Percentiles rank a stretch among this genome's conserved stretches.
Evolutionary conservation across 2,888 invertebrate species (phyloP).

Genomic region (Himalopsyche tibetana): DNA sequence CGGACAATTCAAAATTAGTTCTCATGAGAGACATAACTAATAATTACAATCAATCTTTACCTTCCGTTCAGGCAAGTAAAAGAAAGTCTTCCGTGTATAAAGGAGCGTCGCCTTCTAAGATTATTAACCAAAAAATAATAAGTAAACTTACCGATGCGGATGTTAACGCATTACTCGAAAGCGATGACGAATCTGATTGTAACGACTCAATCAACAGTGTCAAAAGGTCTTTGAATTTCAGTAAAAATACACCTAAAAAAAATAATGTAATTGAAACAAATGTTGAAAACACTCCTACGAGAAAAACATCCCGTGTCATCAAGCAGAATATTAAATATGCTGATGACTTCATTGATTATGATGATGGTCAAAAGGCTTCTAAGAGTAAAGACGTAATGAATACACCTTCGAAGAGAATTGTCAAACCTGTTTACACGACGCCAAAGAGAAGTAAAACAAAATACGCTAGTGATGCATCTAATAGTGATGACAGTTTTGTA

Average conservation of each 20-base stretch:
- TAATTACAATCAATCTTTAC: slow-evolving; percentile 70
- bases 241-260: slow-evolving; percentile 66
- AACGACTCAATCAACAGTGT: slow-evolving; percentile 59
- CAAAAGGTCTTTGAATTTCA: slow-evolving; percentile 61
- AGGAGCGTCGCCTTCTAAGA: slow-evolving; percentile 52
- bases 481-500: slow-evolving; percentile 62
- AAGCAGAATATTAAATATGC: slow-evolving; percentile 54
- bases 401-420: slow-evolving; percentile 46
- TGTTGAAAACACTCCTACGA: slow-evolving; percentile 57
- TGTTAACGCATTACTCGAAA: slow-evolving; percentile 70
- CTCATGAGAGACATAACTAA: slow-evolving; percentile 73
- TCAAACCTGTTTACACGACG: slow-evolving; percentile 19
- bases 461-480: slow-evolving; percentile 46
- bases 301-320: slow-evolving; percentile 49
- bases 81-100: slow-evolving; percentile 53
- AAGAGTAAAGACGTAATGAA: slow-evolving; percentile 10
- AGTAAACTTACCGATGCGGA: slow-evolving; percentile 71
- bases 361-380: neutral
- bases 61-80: slow-evolving; percentile 63
- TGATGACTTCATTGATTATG: slow-evolving; percentile 48
- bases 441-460: slow-evolving; percentile 51
- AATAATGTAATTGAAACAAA: slow-evolving; percentile 68
- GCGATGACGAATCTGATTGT: slow-evolving; percentile 70
- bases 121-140: slow-evolving; percentile 14
- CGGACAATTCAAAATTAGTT: slow-evolving; percentile 74